Percentiles rank a stretch among this genome's conserved stretches.
phyloP scores from a whole-genome alignment of 2,113 vertebrate species.

The Ammodytes dubius region DNA sequence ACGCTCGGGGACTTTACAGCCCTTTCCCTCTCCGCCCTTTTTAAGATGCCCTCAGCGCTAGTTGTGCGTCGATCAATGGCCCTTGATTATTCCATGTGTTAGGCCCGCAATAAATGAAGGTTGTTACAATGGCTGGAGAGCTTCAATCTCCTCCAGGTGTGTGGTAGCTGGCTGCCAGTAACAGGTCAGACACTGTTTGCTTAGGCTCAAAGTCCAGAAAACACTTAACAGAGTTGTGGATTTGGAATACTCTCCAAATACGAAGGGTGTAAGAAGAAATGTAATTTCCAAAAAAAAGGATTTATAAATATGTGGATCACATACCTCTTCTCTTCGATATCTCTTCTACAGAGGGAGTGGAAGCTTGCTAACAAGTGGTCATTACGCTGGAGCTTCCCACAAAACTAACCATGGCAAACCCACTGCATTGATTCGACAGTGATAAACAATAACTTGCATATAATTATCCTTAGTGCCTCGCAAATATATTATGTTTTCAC shows the following conservation, averaged over 20 bases:
- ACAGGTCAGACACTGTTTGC: conserved; percentile 28
- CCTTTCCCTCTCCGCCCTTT: conserved; percentile 13
- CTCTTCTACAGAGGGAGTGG: not conserved
- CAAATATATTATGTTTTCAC: conserved; percentile 27
- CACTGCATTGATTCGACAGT: not conserved
- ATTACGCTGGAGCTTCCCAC: not conserved
- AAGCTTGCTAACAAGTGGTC: not conserved
- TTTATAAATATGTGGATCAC: no score
- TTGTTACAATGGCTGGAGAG: conserved; percentile 57
- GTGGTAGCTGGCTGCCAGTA: conserved; percentile 12
- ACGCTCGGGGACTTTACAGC: conserved; percentile 54
- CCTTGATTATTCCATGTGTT: conserved; percentile 75
- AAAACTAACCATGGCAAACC: not conserved
- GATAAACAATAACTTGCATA: conserved; percentile 6
- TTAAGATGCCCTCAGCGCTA: conserved; percentile 26
- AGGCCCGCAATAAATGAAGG: conserved; percentile 63
- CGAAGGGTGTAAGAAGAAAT: not conserved
- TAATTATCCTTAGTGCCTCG: conserved; percentile 20
- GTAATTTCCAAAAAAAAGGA: not conserved
- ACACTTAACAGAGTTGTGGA: not conserved
- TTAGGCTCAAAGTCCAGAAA: conserved; percentile 11
- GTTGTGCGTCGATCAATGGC: conserved; percentile 58
- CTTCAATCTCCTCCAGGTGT: conserved; percentile 42
- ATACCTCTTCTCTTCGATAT: not conserved
- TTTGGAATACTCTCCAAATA: not conserved